phyloP scores from a whole-genome alignment of 35 echinoderm and acorn worm genomes.

The Acanthaster planci region DNA sequence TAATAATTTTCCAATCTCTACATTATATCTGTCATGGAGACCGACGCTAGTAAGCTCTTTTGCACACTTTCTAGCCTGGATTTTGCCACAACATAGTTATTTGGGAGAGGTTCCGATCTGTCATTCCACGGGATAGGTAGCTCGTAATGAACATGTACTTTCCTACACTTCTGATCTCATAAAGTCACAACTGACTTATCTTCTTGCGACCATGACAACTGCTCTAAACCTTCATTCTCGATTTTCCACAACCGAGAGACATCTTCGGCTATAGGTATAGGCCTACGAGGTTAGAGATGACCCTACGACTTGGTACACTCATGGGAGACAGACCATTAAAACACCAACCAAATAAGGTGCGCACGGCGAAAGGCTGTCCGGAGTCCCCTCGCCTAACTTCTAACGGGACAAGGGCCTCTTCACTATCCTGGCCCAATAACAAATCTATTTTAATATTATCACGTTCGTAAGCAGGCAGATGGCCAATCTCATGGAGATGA shows the following conservation, averaged over 20 bases:
- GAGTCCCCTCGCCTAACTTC: slow-evolving; percentile 35
- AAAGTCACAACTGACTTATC: background rate
- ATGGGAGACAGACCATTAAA: slow-evolving; percentile 25
- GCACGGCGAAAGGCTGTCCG: slow-evolving; percentile 41
- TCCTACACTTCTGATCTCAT: background rate
- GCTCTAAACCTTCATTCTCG: background rate
- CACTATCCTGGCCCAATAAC: slow-evolving; percentile 42
- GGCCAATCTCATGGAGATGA: slow-evolving; percentile 22
- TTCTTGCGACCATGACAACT: background rate
- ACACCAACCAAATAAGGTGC: slow-evolving; percentile 55
- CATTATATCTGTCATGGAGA: background rate
- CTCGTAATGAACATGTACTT: background rate
- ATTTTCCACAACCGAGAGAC: background rate
- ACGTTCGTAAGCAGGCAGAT: slow-evolving; percentile 29
- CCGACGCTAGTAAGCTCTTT: background rate
- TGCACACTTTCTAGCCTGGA: background rate
- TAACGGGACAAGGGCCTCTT: slow-evolving; percentile 45
- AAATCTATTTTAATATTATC: slow-evolving; percentile 34
- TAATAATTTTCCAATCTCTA: background rate
- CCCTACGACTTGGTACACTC: slow-evolving; percentile 6
- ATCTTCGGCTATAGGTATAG: background rate
- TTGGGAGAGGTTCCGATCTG: slow-evolving; percentile 6
- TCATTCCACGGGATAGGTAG: background rate
- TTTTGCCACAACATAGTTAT: background rate
- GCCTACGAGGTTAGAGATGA: slow-evolving; percentile 49